phyloP scores from a whole-genome alignment of 2,113 vertebrate species.

The Plestiodon gilberti region DNA sequence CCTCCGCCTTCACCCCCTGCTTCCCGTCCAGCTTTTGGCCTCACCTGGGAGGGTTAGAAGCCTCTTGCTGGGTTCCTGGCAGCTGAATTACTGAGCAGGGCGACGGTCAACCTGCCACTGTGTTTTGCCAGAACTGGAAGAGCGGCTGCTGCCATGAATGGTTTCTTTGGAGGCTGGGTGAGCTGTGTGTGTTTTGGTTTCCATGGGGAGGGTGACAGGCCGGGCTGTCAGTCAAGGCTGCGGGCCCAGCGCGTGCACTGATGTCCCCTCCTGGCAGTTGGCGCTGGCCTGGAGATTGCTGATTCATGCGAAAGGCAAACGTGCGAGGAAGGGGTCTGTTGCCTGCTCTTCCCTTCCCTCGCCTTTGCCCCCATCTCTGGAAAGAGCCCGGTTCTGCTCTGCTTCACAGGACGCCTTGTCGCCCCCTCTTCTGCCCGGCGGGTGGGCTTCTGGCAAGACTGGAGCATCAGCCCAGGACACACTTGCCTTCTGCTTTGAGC shows the following conservation, averaged over 20 bases:
- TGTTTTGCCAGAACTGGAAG: neutral
- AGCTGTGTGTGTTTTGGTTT: slow-evolving; percentile 46
- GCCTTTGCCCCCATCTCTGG: too few relatives aligned
- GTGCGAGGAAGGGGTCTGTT: neutral
- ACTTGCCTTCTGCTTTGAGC: too few relatives aligned
- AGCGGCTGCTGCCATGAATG: neutral
- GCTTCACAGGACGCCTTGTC: too few relatives aligned
- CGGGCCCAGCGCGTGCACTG: neutral
- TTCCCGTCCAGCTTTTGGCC: neutral
- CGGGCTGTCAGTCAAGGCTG: neutral
- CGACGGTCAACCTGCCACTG: neutral
- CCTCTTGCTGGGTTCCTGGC: neutral
- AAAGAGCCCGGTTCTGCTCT: too few relatives aligned
- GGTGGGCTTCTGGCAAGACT: too few relatives aligned
- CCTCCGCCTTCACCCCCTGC: neutral
- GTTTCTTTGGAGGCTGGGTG: accelerated
- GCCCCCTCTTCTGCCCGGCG: too few relatives aligned
- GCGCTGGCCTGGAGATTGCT: neutral
- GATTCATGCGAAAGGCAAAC: slow-evolving; percentile 17
- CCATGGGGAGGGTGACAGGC: slow-evolving; percentile 26
- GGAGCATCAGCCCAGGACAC: too few relatives aligned
- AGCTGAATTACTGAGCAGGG: accelerated
- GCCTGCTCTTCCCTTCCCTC: too few relatives aligned
- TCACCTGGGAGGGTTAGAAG: neutral
- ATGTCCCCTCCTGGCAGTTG: neutral